phyloP scores from a whole-genome alignment of 2,888 invertebrate species.

The Hymenopus coronatus region DNA sequence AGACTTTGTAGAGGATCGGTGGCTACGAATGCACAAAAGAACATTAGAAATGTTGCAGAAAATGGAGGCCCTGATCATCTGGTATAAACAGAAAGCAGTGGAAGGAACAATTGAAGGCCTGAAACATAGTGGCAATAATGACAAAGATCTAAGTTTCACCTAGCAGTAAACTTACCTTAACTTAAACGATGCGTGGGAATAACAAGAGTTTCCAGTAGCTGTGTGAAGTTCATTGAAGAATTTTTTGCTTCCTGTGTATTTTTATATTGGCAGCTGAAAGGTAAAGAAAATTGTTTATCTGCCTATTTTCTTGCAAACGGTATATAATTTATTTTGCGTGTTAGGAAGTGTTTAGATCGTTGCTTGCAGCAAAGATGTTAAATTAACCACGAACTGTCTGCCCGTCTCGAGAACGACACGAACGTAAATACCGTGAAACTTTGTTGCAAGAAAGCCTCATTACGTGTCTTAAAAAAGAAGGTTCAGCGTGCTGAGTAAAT shows the following conservation, averaged over 20 bases:
- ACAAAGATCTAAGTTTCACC: no score
- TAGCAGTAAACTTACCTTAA: no score
- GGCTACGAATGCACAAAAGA: no score
- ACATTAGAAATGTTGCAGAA: no score
- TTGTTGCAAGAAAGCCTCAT: not conserved
- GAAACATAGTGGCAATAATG: no score
- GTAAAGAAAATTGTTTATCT: not conserved
- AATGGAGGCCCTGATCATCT: no score
- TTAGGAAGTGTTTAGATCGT: not conserved
- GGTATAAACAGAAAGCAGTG: no score
- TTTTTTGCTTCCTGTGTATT: not conserved
- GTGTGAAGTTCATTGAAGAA: not conserved
- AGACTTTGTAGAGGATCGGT: no score
- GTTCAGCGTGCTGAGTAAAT: not conserved
- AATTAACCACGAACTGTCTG: not conserved
- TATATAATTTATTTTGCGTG: not conserved
- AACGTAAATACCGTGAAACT: not conserved
- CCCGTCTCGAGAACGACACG: not conserved
- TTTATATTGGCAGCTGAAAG: not conserved
- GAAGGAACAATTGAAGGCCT: no score
- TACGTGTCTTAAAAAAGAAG: not conserved
- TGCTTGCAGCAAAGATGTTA: not conserved
- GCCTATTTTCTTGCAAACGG: not conserved
- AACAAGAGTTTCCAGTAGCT: not conserved
- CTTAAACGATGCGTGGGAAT: not conserved